These are phyloP conservation scores for Heliangelus exortis DNA, from an alignment of 2,797 vertebrate genomes.

Conservation along the genomic window DNA sequence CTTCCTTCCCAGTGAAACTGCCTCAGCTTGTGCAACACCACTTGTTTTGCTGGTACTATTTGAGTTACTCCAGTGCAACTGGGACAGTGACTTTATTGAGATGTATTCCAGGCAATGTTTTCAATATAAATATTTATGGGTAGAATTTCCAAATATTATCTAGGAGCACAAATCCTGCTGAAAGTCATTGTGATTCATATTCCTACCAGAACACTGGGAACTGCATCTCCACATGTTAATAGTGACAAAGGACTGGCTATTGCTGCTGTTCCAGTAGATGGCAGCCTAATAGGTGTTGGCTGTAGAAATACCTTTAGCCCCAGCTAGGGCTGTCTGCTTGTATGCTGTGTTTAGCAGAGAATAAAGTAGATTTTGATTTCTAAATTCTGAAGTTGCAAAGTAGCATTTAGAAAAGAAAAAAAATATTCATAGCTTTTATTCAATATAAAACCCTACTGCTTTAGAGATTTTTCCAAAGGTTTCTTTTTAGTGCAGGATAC, in stretches of 20 bases:
- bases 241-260: not conserved
- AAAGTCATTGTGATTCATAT: slow-evolving; percentile 53
- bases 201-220: not conserved
- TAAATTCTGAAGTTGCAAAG: slow-evolving; percentile 23
- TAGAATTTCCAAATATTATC: slow-evolving; percentile 40
- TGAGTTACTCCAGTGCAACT: not conserved
- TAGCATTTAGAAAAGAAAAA: not conserved
- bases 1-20: not conserved
- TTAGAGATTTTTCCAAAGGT: slow-evolving; percentile 4
- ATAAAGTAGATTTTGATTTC: slow-evolving; percentile 26
- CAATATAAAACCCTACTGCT: not conserved
- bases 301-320: not conserved
- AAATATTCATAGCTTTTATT: slow-evolving; percentile 30
- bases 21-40: not conserved
- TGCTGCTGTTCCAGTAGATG: not conserved
- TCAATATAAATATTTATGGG: slow-evolving; percentile 54
- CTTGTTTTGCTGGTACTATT: not conserved
- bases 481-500: not conserved
- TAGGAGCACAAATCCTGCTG: slow-evolving; percentile 9
- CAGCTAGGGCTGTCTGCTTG: not conserved
- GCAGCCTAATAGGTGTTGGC: not conserved
- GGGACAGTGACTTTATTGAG: slow-evolving; percentile 22
- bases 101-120: slow-evolving; percentile 52
- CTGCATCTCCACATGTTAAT: not conserved
- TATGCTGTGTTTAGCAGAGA: not conserved